Evolutionary conservation across 1,140 invertebrate genomes (phyloP).

Genomic region (Platyscapa corneri): DNA sequence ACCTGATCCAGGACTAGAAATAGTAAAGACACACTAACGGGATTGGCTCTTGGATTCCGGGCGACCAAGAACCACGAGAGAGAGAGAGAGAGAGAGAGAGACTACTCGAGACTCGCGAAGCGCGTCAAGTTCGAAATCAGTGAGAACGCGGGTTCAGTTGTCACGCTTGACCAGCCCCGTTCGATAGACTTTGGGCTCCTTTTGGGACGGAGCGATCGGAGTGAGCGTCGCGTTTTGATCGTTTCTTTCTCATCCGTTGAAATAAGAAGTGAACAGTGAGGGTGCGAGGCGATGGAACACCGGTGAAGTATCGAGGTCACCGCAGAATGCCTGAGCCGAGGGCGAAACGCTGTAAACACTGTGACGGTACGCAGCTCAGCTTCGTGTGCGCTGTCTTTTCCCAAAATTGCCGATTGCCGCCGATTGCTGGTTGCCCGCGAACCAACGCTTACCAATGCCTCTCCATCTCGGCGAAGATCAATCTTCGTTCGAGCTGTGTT

Average conservation of each 20-base stretch:
- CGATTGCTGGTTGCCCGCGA: neutral
- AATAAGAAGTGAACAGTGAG: slow-evolving; percentile 34
- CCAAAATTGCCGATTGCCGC: too few species aligned
- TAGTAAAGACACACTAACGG: neutral
- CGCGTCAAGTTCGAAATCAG: too few species aligned
- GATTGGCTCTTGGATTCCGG: too few species aligned
- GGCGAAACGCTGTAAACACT: slow-evolving; percentile 75
- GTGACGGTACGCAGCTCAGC: slow-evolving; percentile 70
- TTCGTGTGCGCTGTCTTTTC: neutral
- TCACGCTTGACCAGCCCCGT: too few species aligned
- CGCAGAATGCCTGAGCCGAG: slow-evolving; percentile 76
- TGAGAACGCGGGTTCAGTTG: too few species aligned
- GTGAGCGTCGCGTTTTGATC: slow-evolving; percentile 49
- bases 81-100: too few species aligned
- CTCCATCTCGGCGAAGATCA: neutral
- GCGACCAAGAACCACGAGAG: too few species aligned
- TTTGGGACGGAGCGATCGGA: neutral
- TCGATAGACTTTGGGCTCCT: neutral
- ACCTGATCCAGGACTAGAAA: neutral
- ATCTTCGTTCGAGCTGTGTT: neutral
- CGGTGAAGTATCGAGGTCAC: slow-evolving; percentile 73
- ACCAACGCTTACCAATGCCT: slow-evolving; percentile 18
- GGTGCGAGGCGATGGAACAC: slow-evolving; percentile 69
- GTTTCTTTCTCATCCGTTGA: neutral
- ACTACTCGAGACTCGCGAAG: too few species aligned